These are phyloP conservation scores for Danio choprae DNA, from an alignment of 2,797 vertebrate genomes.

Conservation along the genomic window DNA sequence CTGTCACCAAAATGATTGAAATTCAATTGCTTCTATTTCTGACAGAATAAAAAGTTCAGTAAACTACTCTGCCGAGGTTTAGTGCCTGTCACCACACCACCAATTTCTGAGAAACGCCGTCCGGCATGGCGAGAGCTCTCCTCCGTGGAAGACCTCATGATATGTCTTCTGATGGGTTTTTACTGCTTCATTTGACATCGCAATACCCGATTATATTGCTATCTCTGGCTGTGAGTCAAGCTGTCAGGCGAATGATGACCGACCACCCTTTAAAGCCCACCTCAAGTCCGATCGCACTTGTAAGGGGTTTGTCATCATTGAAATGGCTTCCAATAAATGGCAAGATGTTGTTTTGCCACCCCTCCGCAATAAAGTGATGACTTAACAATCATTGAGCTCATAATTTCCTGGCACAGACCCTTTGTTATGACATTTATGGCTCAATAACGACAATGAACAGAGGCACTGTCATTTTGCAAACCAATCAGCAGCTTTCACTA, in stretches of 20 bases:
- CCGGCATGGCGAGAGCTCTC: conserved; percentile 53
- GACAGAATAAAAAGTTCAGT: conserved; percentile 50
- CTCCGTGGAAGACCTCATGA: conserved; percentile 62
- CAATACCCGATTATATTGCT: conserved; percentile 71
- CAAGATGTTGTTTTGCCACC: conserved; percentile 49
- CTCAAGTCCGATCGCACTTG: conserved; percentile 6
- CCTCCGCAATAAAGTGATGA: conserved; percentile 25
- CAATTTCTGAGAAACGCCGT: conserved; percentile 50
- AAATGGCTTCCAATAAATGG: conserved; percentile 65
- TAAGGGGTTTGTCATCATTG: conserved; percentile 66
- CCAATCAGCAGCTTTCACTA: conserved; percentile 1
- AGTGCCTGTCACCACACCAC: conserved; percentile 36
- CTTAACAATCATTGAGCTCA: conserved; percentile 49
- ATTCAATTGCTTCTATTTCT: conserved; percentile 53
- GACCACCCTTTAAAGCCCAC: conserved; percentile 53
- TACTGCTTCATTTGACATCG: conserved; percentile 74
- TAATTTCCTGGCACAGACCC: conserved; percentile 67
- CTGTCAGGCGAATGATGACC: conserved; percentile 63
- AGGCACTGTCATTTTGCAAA: background rate
- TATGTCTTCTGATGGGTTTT: conserved; percentile 68
- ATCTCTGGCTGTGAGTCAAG: conserved; percentile 61
- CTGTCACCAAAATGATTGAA: conserved; percentile 43
- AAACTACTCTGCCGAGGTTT: conserved; percentile 29
- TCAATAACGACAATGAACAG: conserved; percentile 62
- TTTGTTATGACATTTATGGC: conserved; percentile 65